phyloP scores from a whole-genome alignment of 1,140 invertebrate species.

The Ectropis grisescens region DNA sequence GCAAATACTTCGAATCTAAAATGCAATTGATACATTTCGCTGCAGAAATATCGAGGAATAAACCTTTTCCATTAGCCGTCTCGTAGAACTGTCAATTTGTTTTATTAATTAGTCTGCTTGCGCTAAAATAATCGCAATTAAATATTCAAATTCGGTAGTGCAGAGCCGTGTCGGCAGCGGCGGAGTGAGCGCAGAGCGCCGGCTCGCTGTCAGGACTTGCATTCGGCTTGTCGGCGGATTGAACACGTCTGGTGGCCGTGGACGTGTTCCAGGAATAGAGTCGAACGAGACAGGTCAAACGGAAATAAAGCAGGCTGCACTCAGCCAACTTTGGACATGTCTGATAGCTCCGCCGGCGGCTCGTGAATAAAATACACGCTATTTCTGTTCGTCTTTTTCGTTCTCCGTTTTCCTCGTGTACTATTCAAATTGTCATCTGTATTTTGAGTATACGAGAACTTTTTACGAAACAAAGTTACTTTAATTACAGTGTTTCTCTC shows the following conservation, averaged over 20 bases:
- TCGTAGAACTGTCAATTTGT: constrained; percentile 32
- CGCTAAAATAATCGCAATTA: constrained; percentile 47
- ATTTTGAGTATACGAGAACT: too few relatives aligned
- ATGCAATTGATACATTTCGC: constrained; percentile 22
- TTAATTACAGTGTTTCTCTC: too few relatives aligned
- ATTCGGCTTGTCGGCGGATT: constrained; percentile 52
- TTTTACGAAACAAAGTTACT: too few relatives aligned
- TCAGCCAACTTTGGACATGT: constrained; percentile 58
- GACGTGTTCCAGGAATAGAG: constrained; percentile 49
- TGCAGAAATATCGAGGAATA: constrained; percentile 12
- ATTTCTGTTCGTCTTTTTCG: constrained; percentile 31
- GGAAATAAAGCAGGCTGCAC: constrained; percentile 60
- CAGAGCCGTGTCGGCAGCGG: constrained; percentile 48
- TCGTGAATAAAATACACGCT: constrained; percentile 53
- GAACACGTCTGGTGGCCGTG: constrained; percentile 46
- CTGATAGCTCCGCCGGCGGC: constrained; percentile 45
- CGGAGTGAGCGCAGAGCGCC: constrained; percentile 18
- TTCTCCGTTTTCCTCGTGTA: constrained; percentile 7
- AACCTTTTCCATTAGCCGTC: constrained; percentile 19
- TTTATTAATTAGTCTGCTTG: constrained; percentile 35
- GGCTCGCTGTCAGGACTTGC: constrained; percentile 45
- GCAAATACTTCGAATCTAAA: constrained; percentile 26
- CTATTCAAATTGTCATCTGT: background rate
- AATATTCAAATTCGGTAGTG: constrained; percentile 60
- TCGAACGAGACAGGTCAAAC: constrained; percentile 59